Evolutionary conservation across 2,113 vertebrate species (phyloP).

Genomic region (Hippocampus abdominalis): DNA sequence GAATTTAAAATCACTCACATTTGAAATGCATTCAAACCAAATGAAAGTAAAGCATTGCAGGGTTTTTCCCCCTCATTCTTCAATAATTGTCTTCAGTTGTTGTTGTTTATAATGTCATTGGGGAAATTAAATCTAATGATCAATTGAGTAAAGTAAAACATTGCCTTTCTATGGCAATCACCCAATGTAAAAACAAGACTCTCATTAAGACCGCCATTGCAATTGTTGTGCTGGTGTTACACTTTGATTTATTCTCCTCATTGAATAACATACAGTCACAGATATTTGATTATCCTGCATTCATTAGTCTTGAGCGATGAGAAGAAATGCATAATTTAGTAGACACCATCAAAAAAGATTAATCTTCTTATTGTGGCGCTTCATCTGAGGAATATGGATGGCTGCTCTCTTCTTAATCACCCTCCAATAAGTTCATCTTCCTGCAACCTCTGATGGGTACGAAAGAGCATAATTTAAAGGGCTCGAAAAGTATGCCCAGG

Average conservation of each 20-base stretch:
- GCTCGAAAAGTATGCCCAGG: no score
- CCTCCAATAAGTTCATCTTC: background rate
- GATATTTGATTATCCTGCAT: constrained; percentile 54
- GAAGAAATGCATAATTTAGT: constrained; percentile 48
- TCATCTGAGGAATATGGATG: background rate
- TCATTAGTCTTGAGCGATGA: constrained; percentile 57
- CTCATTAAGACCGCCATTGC: constrained; percentile 58
- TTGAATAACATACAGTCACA: constrained; percentile 66
- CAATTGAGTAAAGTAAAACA: constrained; percentile 50
- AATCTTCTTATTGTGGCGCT: constrained; percentile 1
- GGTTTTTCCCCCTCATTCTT: background rate
- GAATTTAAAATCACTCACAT: background rate
- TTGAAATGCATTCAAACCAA: background rate
- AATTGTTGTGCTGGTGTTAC: constrained; percentile 60
- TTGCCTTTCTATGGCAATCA: constrained; percentile 59
- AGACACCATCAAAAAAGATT: constrained; percentile 29
- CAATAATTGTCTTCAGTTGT: constrained; percentile 13
- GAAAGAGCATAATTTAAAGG: no score
- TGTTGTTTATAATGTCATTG: constrained; percentile 57
- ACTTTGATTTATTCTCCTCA: constrained; percentile 62
- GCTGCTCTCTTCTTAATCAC: background rate
- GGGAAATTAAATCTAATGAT: constrained; percentile 54
- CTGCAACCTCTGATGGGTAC: background rate
- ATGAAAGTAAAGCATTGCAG: background rate
- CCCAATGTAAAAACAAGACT: constrained; percentile 54